Conservation (phyloP, 2,888 invertebrate genomes). For the Camponotus fellah region DNA sequence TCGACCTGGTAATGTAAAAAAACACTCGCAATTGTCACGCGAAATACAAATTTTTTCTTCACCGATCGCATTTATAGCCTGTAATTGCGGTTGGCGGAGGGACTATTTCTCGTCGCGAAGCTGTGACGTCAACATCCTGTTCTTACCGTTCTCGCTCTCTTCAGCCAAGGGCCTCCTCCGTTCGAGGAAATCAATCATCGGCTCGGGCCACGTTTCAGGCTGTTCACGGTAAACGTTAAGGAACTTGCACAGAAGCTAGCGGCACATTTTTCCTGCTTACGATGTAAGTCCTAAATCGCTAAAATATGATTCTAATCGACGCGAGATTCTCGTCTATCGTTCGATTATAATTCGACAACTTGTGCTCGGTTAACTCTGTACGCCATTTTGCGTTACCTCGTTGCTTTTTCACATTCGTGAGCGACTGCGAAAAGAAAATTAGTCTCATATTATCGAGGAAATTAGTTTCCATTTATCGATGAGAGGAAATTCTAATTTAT, state of each 20-base stretch:
- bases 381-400: slow-evolving; percentile 34
- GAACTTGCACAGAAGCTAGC: neutral
- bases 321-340: too few species aligned
- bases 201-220: too few species aligned
- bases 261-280: neutral
- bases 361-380: neutral
- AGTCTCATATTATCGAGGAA: too few species aligned
- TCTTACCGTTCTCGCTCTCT: neutral
- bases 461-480: too few species aligned
- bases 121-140: slow-evolving; percentile 1
- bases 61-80: neutral
- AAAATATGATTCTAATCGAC: neutral
- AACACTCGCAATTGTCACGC: neutral
- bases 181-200: neutral
- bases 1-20: neutral
- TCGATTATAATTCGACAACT: neutral
- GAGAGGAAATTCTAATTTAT: neutral
- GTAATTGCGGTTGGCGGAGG: neutral
- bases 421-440: neutral
- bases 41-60: neutral
- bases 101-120: slow-evolving; percentile 21
- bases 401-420: neutral
- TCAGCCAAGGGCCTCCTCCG: neutral
- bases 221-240: neutral
- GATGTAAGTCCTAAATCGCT: slow-evolving; percentile 23